Percentiles rank a stretch among this genome's conserved stretches.
phyloP scores from a whole-genome alignment of 2,113 vertebrate genomes.

The Sapajus apella region DNA sequence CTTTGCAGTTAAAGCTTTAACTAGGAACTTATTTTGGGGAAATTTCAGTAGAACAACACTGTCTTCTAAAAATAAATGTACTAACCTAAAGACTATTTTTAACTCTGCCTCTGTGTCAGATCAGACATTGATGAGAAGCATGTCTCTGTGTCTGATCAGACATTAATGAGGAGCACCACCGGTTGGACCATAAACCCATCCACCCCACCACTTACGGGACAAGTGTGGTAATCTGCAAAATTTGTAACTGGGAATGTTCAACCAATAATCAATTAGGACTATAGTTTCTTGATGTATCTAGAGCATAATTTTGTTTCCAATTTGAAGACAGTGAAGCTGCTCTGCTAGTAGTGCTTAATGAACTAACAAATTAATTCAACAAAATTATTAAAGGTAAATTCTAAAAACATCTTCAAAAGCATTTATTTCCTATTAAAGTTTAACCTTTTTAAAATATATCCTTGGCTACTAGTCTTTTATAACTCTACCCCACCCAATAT shows the following conservation, averaged over 20 bases:
- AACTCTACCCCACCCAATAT: not conserved
- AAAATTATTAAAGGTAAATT: conserved; percentile 30
- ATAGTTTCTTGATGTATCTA: not conserved
- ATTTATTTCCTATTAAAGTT: conserved; percentile 40
- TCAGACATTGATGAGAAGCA: too few species aligned
- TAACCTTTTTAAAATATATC: not conserved
- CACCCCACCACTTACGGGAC: not conserved
- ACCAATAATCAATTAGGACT: not conserved
- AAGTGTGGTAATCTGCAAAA: not conserved
- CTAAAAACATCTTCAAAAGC: not conserved
- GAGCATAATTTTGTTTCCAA: not conserved
- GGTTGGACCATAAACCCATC: not conserved
- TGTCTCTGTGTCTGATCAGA: not conserved
- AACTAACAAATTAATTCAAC: conserved; percentile 40
- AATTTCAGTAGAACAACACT: conserved; percentile 26
- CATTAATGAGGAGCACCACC: not conserved
- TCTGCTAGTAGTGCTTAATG: not conserved
- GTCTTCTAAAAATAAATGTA: conserved; percentile 37
- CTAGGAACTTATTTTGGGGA: conserved; percentile 1
- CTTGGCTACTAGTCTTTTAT: not conserved
- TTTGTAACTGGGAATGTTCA: not conserved
- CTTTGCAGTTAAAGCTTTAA: conserved; percentile 21
- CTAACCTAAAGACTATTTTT: not conserved
- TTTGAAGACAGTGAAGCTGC: conserved; percentile 24
- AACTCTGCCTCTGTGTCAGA: not conserved